phyloP scores from a whole-genome alignment of 2,888 invertebrate species.

The Drosophila limbata region DNA sequence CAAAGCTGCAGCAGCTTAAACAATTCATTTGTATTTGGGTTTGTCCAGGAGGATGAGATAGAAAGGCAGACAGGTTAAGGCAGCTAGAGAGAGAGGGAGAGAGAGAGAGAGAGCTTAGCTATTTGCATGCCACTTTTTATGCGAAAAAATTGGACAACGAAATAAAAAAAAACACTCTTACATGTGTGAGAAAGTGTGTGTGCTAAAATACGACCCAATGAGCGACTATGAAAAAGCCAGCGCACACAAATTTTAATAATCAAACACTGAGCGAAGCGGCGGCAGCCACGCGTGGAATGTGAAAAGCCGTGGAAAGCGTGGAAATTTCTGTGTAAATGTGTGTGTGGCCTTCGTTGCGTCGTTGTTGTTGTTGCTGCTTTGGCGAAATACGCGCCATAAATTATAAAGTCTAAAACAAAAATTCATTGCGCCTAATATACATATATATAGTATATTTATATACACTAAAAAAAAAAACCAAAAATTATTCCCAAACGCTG shows the following conservation, averaged over 20 bases:
- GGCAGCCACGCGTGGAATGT: constrained; percentile 73
- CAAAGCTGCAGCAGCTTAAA: constrained; percentile 27
- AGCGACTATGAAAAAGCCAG: constrained; percentile 75
- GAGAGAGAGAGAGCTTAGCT: constrained; percentile 46
- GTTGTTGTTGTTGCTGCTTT: constrained; percentile 24
- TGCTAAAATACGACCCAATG: constrained; percentile 61
- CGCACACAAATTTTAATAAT: constrained; percentile 75
- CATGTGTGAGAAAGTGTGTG: background rate
- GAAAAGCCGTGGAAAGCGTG: constrained; percentile 56
- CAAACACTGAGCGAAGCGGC: constrained; percentile 60
- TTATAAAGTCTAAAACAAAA: constrained; percentile 70
- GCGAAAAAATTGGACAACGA: constrained; percentile 41
- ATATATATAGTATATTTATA: background rate
- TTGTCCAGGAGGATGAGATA: constrained; percentile 24
- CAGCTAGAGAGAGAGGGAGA: background rate
- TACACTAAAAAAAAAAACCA: too few relatives aligned
- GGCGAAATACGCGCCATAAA: constrained; percentile 66
- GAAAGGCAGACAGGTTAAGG: background rate
- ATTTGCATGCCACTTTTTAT: constrained; percentile 51
- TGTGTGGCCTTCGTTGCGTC: constrained; percentile 33
- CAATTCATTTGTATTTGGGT: constrained; percentile 49
- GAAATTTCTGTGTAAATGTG: constrained; percentile 38
- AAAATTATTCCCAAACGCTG: too few relatives aligned
- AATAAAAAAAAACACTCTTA: constrained; percentile 6
- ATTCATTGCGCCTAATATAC: constrained; percentile 72